A percentile compares a stretch with the other conserved stretches of the same genome.
Conservation (phyloP, 2,113 vertebrate genomes). For the Coptodon bakossiorum region DNA sequence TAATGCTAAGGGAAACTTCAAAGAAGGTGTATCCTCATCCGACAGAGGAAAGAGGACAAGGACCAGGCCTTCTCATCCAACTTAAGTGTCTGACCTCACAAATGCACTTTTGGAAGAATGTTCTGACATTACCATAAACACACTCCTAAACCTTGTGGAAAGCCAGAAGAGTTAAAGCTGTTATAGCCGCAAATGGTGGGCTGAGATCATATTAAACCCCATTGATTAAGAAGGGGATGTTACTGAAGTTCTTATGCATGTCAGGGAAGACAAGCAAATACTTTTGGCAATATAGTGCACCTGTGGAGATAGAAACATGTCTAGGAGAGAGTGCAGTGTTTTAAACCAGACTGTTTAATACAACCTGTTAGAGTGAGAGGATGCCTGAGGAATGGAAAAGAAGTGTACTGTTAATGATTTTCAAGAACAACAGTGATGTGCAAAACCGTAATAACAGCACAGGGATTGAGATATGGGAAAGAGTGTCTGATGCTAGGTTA, state of each 20-base stretch:
- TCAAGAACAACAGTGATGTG: neutral
- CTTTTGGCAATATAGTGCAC: neutral
- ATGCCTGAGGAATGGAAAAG: neutral
- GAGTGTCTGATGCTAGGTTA: neutral
- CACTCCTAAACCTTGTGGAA: neutral
- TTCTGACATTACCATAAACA: neutral
- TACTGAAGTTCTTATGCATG: neutral
- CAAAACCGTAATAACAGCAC: neutral
- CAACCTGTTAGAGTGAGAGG: neutral
- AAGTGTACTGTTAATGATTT: neutral
- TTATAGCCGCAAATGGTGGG: neutral
- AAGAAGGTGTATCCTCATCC: neutral
- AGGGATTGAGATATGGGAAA: neutral
- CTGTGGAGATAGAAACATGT: neutral
- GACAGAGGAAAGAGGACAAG: neutral
- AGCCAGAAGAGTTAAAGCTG: neutral
- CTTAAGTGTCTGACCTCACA: neutral
- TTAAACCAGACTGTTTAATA: neutral
- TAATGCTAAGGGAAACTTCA: neutral
- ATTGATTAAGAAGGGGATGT: neutral
- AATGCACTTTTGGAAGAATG: neutral
- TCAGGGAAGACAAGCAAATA: neutral
- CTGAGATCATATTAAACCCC: neutral
- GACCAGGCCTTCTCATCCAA: neutral
- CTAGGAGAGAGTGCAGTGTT: neutral